Percentiles rank a stretch among this genome's conserved stretches.
Conservation (phyloP, 1,140 invertebrate genomes). For the Bicyclus anynana region DNA sequence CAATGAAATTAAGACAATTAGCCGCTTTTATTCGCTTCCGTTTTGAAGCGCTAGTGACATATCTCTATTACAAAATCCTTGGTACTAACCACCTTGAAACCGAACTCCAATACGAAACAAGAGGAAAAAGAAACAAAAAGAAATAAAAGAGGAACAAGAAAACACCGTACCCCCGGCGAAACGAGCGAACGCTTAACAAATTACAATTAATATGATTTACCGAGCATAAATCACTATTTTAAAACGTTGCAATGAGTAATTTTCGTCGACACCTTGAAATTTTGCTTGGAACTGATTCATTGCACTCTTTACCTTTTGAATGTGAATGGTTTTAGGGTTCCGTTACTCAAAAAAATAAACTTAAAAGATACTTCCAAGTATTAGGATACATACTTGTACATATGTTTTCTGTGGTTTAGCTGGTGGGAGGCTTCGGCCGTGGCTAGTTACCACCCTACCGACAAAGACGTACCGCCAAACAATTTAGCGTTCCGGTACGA, state of each 20-base stretch:
- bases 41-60: no score
- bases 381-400: no score
- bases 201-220: slow-evolving; percentile 65
- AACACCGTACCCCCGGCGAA: slow-evolving; percentile 11
- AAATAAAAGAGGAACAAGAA: slow-evolving; percentile 9
- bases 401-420: no score
- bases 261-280: slow-evolving; percentile 10
- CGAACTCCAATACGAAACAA: slow-evolving; percentile 4
- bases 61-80: no score
- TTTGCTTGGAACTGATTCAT: slow-evolving; percentile 10
- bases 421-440: no score
- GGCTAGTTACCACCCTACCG: no score
- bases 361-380: no score
- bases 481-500: no score
- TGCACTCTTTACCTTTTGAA: neutral
- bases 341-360: no score
- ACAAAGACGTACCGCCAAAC: no score
- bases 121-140: slow-evolving; percentile 11
- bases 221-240: slow-evolving; percentile 45
- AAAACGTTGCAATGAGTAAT: slow-evolving; percentile 14
- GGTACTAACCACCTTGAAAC: neutral
- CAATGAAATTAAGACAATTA: no score
- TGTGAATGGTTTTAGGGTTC: neutral
- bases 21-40: no score
- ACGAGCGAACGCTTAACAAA: slow-evolving; percentile 38